phyloP scores from a whole-genome alignment of 2,797 vertebrate genomes.

The Ictinia mississippiensis region DNA sequence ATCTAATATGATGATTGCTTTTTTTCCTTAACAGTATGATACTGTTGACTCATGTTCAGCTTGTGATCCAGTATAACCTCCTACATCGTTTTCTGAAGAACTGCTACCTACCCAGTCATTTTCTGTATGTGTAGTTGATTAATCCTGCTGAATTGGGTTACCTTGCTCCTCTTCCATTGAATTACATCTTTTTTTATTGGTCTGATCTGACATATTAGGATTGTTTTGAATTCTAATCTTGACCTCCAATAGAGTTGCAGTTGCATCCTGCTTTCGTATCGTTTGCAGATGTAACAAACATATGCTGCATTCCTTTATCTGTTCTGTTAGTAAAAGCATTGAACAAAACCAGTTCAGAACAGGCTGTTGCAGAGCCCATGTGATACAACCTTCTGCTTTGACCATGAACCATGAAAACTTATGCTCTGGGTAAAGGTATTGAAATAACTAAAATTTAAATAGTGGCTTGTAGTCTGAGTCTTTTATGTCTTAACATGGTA shows the following conservation, averaged over 20 bases:
- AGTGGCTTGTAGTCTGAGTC: background rate
- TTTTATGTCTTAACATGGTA: background rate
- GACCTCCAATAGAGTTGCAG: background rate
- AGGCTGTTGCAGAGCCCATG: background rate
- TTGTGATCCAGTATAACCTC: slow-evolving; percentile 61
- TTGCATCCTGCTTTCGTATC: background rate
- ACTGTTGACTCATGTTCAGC: slow-evolving; percentile 58
- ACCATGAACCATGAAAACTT: background rate
- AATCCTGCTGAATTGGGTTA: background rate
- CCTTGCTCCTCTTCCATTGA: background rate
- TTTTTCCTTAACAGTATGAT: background rate
- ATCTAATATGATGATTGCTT: background rate
- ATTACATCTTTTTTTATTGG: background rate
- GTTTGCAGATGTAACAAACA: slow-evolving; percentile 20
- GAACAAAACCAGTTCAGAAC: background rate
- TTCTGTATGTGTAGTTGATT: background rate
- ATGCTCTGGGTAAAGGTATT: background rate
- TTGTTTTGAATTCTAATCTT: background rate
- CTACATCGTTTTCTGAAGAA: slow-evolving; percentile 34
- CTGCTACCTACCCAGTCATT: slow-evolving; percentile 45
- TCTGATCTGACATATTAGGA: background rate
- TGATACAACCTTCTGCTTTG: slow-evolving; percentile 18
- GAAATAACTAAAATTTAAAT: background rate
- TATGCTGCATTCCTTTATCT: slow-evolving; percentile 7
- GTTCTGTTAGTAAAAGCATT: background rate